Evolutionary conservation across 2,797 vertebrate species (phyloP).

Genomic region (Passerculus sandwichensis): DNA sequence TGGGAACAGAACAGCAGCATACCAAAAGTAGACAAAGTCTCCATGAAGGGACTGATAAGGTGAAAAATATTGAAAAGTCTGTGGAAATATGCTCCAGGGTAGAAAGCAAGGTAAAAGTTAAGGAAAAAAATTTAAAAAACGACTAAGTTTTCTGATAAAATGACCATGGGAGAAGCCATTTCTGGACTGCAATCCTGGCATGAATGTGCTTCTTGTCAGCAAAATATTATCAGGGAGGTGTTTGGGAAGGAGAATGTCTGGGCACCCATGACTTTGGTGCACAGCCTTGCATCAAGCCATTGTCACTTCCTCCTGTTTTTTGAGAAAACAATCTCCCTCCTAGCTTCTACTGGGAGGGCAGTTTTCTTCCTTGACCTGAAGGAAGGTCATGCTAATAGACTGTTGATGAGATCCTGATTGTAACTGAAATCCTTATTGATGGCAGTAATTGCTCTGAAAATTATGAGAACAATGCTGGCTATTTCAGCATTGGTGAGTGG

Average conservation of each 20-base stretch:
- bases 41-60: background rate
- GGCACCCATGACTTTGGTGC: background rate
- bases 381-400: background rate
- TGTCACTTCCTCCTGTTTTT: background rate
- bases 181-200: background rate
- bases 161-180: background rate
- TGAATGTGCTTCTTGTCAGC: background rate
- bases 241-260: background rate
- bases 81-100: background rate
- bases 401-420: background rate
- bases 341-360: background rate
- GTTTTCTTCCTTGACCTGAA: background rate
- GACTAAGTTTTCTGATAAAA: background rate
- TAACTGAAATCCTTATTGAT: background rate
- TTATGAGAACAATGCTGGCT: background rate
- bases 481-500: background rate
- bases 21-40: background rate
- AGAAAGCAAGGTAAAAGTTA: background rate
- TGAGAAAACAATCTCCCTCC: background rate
- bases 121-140: background rate
- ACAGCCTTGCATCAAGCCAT: background rate
- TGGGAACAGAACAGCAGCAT: background rate
- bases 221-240: background rate
- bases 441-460: background rate
- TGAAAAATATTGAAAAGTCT: background rate